Percentiles rank a stretch among this genome's conserved stretches.
Evolutionary conservation across 2,888 invertebrate species (phyloP).

Genomic region (Thyatira batis): DNA sequence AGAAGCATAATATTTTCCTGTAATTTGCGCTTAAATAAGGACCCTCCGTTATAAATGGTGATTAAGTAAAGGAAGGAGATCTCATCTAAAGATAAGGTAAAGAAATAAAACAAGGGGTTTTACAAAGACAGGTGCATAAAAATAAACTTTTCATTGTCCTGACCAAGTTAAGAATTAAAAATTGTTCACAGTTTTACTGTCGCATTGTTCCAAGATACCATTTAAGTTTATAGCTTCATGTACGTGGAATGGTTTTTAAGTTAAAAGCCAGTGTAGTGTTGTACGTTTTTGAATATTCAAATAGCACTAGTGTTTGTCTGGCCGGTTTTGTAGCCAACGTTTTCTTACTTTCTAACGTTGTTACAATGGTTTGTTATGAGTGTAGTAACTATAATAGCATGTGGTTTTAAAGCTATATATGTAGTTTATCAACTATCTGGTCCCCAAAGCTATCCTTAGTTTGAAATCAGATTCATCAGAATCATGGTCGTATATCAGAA

Average conservation of each 20-base stretch:
- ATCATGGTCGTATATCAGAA: too few species aligned
- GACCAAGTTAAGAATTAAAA: constrained; percentile 17
- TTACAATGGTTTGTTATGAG: too few species aligned
- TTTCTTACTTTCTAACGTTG: too few species aligned
- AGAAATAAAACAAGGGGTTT: background rate
- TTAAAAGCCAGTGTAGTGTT: constrained; percentile 34
- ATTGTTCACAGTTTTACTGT: constrained; percentile 16
- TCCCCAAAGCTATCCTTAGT: too few species aligned
- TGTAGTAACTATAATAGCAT: too few species aligned
- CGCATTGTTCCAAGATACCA: constrained; percentile 26
- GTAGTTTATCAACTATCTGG: too few species aligned
- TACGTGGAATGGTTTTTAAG: constrained; percentile 36
- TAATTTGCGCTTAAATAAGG: background rate
- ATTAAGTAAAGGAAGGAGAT: background rate
- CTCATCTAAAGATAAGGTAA: background rate
- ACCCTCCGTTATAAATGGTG: background rate
- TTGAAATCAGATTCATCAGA: too few species aligned
- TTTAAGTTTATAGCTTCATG: constrained; percentile 35
- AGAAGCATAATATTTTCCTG: background rate
- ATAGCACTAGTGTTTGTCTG: too few species aligned
- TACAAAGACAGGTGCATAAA: background rate
- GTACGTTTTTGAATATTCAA: constrained; percentile 18
- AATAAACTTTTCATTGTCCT: background rate
- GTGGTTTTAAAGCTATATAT: too few species aligned
- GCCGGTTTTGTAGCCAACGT: too few species aligned